These are phyloP conservation scores for Ashinkailepas kermadecensis DNA, from an alignment of 2,888 invertebrate species.

Conservation along the genomic window DNA sequence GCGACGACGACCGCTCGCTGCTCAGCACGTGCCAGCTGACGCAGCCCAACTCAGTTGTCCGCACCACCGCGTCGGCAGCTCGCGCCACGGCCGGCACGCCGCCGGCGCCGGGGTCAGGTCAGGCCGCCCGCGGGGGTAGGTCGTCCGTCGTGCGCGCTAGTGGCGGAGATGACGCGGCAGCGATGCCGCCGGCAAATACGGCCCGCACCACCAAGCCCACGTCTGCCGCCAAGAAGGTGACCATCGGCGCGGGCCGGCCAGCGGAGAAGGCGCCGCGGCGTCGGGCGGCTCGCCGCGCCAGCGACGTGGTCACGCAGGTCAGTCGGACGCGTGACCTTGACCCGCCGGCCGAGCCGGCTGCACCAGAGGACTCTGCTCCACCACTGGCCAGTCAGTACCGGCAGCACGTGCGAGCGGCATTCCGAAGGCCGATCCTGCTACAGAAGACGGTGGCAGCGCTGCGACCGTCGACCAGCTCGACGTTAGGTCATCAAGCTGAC, in stretches of 20 bases:
- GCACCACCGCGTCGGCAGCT: background rate
- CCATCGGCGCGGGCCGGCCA: background rate
- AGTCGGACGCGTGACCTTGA: background rate
- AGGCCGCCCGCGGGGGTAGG: background rate
- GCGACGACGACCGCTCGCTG: background rate
- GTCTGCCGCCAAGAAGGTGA: background rate
- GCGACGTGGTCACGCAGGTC: constrained; percentile 6
- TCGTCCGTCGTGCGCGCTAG: background rate
- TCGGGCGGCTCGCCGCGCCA: background rate
- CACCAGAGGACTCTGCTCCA: too few species aligned
- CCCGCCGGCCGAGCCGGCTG: background rate
- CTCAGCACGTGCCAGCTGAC: background rate
- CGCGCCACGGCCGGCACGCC: background rate
- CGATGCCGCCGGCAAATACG: background rate
- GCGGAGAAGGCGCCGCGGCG: background rate
- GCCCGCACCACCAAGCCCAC: background rate
- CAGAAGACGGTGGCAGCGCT: background rate
- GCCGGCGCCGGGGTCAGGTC: background rate
- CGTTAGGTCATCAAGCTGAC: too few species aligned
- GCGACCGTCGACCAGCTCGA: too few species aligned
- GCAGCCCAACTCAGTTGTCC: constrained; percentile 1
- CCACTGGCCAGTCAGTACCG: background rate
- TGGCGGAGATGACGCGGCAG: background rate
- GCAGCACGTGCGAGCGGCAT: background rate
- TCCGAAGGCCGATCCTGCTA: background rate